Evolutionary conservation across 37 sponge, comb jelly and placozoan genomes (phyloP), one percentile per base, ranked within the genome.

Genomic region (Chondrosia reniformis): DNA sequence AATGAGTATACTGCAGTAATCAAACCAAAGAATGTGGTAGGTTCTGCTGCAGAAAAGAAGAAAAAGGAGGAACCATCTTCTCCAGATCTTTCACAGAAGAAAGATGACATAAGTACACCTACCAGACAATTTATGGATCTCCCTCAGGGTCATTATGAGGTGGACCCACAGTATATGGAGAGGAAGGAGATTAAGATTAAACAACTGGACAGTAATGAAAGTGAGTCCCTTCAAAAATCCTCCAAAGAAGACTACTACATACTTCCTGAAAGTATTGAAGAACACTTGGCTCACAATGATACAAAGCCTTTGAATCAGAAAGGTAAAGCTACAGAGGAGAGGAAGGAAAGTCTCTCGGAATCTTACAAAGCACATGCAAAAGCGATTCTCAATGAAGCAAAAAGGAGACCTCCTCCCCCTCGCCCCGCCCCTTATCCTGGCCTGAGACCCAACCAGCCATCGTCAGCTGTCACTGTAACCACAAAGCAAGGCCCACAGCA

Each of bases 391-490:
- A 44, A 33, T 2, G 66, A 33, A 54, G 40, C 38, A 22, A 78
- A 64, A 19, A 17, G 32, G 55, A 31, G 28, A 2, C 80, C 80
- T 32, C 45, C 67, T 79, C 80, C 66, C 25, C 54, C 64, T 12
- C 66, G 49, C 33, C 67, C 80, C 31, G 45, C 44, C 65, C 28
- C 67, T 25, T 33, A 33, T 39, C n/a, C 22, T 42, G 25, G n/a
- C n/a, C n/a, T 41, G 36, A 30, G 27, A 69, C 19, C 65, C 19
- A 63, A n/a, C 19, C n/a, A n/a, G n/a, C n/a, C n/a, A n/a, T n/a
- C n/a, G n/a, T n/a, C n/a, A n/a, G n/a, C n/a, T n/a, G n/a, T n/a
- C n/a, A n/a, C n/a, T n/a, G n/a, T n/a, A n/a, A n/a, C n/a, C n/a
- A n/a, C n/a, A n/a, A n/a, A n/a, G n/a, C n/a, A n/a, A n/a, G n/a